These are phyloP conservation scores for Mythimna vitellina DNA, from an alignment of 2,888 invertebrate species.

Conservation along the genomic window DNA sequence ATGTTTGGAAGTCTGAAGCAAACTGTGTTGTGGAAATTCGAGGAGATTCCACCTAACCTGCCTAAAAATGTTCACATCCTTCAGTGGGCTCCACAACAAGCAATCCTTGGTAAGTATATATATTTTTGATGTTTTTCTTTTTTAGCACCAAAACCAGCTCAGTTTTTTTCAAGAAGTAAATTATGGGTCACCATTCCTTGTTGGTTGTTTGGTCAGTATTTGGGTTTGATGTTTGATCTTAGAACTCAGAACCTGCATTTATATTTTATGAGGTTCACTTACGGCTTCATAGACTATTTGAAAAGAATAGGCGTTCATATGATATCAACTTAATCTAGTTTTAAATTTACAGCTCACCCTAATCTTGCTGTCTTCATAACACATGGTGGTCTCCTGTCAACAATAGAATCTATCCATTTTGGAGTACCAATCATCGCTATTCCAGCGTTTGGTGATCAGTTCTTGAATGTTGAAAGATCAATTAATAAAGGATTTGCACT, in stretches of 20 bases:
- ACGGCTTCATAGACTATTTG: too few relatives aligned
- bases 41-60: constrained; percentile 72
- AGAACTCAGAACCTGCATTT: too few relatives aligned
- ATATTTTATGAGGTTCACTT: too few relatives aligned
- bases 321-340: neutral
- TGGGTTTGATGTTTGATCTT: too few relatives aligned
- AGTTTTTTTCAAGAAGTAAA: too few relatives aligned
- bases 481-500: constrained; percentile 69
- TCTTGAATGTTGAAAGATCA: constrained; percentile 67
- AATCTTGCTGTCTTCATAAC: constrained; percentile 73
- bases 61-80: constrained; percentile 83
- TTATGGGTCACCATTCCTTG: too few relatives aligned
- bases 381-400: constrained; percentile 76
- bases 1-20: constrained; percentile 84
- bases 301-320: too few relatives aligned
- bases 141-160: neutral
- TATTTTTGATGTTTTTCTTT: neutral
- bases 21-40: constrained; percentile 88
- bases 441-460: constrained; percentile 75
- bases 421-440: constrained; percentile 76
- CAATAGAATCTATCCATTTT: constrained; percentile 71
- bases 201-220: too few relatives aligned
- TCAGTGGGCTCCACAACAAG: constrained; percentile 82
- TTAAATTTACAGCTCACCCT: constrained; percentile 68
- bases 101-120: constrained; percentile 47